A percentile compares a stretch with the other conserved stretches of the same genome.
phyloP scores from a whole-genome alignment of 2,888 invertebrate genomes.

The Allophyes oxyacanthae region DNA sequence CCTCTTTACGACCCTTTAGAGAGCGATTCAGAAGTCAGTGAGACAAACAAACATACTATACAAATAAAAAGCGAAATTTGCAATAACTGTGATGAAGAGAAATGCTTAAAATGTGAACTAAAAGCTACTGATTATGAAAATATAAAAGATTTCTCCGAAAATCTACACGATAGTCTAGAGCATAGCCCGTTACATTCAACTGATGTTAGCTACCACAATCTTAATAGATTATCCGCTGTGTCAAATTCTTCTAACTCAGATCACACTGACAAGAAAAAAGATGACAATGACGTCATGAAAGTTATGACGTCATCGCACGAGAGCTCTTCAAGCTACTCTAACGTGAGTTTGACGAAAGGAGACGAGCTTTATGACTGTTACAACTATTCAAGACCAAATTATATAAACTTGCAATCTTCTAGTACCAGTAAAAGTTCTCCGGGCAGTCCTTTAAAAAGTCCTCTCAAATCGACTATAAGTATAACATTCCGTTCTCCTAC shows the following conservation, averaged over 20 bases:
- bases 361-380: constrained; percentile 81
- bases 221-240: constrained; percentile 83
- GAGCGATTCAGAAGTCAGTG: constrained; percentile 82
- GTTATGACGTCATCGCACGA: constrained; percentile 86
- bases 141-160: constrained; percentile 61
- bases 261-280: constrained; percentile 61
- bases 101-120: constrained; percentile 83
- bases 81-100: constrained; percentile 74
- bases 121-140: constrained; percentile 80
- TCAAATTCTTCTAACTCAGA: constrained; percentile 81
- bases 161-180: constrained; percentile 73
- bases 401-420: constrained; percentile 83
- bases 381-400: constrained; percentile 81
- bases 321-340: constrained; percentile 82
- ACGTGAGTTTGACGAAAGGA: constrained; percentile 72
- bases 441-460: constrained; percentile 85
- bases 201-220: constrained; percentile 85
- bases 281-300: constrained; percentile 71
- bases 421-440: constrained; percentile 83
- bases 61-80: constrained; percentile 75
- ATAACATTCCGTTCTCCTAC: constrained; percentile 92
- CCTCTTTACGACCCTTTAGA: constrained; percentile 82
- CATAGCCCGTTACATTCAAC: constrained; percentile 77
- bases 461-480: constrained; percentile 92
- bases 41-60: constrained; percentile 79